Evolutionary conservation across 2,113 vertebrate species (phyloP).

Genomic region (Oenanthe melanoleuca): DNA sequence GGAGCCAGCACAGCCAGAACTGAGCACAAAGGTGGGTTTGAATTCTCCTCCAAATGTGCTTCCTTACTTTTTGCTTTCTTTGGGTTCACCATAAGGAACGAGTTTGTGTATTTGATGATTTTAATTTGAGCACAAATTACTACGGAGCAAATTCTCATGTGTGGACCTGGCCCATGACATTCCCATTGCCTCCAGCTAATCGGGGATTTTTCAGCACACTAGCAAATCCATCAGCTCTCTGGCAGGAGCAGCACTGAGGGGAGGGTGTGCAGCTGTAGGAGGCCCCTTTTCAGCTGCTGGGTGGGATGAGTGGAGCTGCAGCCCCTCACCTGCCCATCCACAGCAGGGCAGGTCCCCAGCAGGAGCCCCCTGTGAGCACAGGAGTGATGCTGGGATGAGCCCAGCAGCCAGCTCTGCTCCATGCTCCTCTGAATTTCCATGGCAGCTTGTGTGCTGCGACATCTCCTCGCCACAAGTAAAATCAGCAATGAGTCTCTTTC

Average conservation of each 20-base stretch:
- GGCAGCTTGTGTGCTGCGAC: neutral
- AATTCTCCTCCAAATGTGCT: neutral
- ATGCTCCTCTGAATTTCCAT: neutral
- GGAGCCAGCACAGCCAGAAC: neutral
- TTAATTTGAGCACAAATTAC: neutral
- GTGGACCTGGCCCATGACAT: neutral
- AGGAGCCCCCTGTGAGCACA: neutral
- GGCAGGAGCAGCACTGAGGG: rapidly evolving
- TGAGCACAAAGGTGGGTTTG: neutral
- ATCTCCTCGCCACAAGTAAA: neutral
- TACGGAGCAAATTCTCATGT: neutral
- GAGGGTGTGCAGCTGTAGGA: neutral
- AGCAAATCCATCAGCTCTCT: neutral
- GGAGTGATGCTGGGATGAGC: neutral
- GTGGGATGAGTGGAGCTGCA: neutral
- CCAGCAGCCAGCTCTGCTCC: neutral
- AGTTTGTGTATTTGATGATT: neutral
- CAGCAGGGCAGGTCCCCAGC: neutral
- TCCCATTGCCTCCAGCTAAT: neutral
- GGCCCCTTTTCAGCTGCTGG: neutral
- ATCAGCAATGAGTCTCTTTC: neutral
- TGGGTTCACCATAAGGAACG: neutral
- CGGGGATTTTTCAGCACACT: neutral
- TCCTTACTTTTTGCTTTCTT: neutral
- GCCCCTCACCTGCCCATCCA: neutral